These are phyloP conservation scores for Ichneumon xanthorius DNA, from an alignment of 2,888 invertebrate species.

Conservation along the genomic window DNA sequence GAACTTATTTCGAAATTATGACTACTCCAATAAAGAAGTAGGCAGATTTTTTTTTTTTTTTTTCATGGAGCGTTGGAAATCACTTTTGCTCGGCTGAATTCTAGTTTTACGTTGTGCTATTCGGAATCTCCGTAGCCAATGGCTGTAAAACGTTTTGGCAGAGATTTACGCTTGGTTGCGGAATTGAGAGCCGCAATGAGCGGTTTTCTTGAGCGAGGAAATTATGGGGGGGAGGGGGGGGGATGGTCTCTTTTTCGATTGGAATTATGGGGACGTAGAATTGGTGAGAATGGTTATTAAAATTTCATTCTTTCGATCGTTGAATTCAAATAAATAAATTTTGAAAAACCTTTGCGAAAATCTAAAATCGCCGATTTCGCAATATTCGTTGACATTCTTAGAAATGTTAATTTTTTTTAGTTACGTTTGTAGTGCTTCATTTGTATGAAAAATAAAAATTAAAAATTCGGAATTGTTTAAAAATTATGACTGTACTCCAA, in stretches of 20 bases:
- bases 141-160: constrained; percentile 35
- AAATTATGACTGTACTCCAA: constrained; percentile 28
- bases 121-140: neutral
- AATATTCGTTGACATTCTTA: too few relatives aligned
- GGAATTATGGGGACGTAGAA: too few relatives aligned
- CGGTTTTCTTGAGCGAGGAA: neutral
- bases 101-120: neutral
- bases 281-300: too few relatives aligned
- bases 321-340: too few relatives aligned
- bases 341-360: neutral
- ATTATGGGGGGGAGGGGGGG: too few relatives aligned
- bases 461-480: neutral
- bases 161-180: constrained; percentile 1
- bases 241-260: too few relatives aligned
- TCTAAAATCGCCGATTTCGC: neutral
- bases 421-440: neutral
- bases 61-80: neutral
- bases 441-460: neutral
- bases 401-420: too few relatives aligned
- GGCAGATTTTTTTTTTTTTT: neutral
- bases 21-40: neutral
- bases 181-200: neutral
- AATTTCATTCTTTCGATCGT: neutral
- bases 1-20: neutral
- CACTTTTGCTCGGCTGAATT: neutral